phyloP scores from a whole-genome alignment of 2,797 vertebrate genomes.

The Gymnothorax javanicus region DNA sequence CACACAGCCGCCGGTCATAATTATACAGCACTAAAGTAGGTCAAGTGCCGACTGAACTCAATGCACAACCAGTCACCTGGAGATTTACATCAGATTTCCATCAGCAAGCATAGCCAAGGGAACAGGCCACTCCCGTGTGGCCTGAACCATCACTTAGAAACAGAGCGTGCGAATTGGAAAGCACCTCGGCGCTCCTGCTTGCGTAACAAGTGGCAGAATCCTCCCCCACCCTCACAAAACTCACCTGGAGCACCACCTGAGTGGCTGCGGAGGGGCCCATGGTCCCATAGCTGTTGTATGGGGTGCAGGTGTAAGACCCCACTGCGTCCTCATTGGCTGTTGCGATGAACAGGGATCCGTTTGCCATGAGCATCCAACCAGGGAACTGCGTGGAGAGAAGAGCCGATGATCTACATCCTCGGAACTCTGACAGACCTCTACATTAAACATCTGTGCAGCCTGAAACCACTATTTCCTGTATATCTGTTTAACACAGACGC shows the following conservation, averaged over 20 bases:
- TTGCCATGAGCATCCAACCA: constrained; percentile 80
- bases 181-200: neutral
- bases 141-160: neutral
- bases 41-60: neutral
- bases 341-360: constrained; percentile 81
- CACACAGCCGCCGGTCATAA: too few species aligned
- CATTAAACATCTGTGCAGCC: neutral
- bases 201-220: neutral
- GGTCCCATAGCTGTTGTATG: constrained; percentile 88
- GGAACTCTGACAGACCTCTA: neutral
- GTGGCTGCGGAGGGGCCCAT: constrained; percentile 80
- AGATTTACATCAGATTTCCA: constrained; percentile 12
- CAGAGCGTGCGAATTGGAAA: neutral
- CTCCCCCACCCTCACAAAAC: neutral
- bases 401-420: constrained; percentile 1
- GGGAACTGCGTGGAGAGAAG: constrained; percentile 75
- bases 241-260: constrained; percentile 82
- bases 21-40: neutral
- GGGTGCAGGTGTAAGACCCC: constrained; percentile 85
- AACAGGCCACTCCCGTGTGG: neutral
- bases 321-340: constrained; percentile 84
- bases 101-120: neutral
- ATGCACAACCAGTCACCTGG: neutral
- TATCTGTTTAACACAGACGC: neutral
- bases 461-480: neutral